These are phyloP conservation scores for Uloborus plumipes DNA, from an alignment of 2,888 invertebrate genomes.

Conservation along the genomic window DNA sequence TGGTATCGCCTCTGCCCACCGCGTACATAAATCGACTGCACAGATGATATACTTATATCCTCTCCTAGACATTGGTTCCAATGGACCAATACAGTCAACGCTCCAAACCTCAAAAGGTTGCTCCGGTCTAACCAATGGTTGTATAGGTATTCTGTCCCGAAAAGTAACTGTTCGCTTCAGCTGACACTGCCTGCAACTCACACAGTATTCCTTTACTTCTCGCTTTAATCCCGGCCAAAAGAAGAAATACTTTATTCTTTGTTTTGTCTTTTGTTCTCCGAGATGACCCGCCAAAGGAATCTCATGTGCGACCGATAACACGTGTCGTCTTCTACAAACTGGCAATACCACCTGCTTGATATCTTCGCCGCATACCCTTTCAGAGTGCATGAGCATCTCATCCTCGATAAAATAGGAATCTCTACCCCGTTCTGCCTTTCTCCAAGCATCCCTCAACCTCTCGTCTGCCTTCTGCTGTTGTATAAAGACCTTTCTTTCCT, in stretches of 20 bases:
- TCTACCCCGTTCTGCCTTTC: background rate
- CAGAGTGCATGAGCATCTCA: background rate
- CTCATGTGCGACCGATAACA: background rate
- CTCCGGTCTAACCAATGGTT: slow-evolving; percentile 6
- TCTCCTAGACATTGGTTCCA: slow-evolving; percentile 2
- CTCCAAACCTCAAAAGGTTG: slow-evolving; percentile 17
- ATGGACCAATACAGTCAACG: slow-evolving; percentile 4
- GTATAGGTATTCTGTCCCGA: slow-evolving; percentile 9
- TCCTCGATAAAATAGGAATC: background rate
- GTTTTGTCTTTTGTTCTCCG: no score
- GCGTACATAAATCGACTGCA: slow-evolving; percentile 1
- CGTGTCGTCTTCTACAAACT: background rate
- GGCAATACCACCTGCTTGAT: background rate
- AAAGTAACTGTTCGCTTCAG: slow-evolving; percentile 1
- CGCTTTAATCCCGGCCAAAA: background rate
- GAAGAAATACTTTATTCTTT: slow-evolving; percentile 15
- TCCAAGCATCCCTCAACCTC: no score
- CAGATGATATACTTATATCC: slow-evolving; percentile 4
- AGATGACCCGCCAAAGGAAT: slow-evolving; percentile 2
- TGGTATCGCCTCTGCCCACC: slow-evolving; percentile 30
- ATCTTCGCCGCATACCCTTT: background rate
- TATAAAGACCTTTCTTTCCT: background rate
- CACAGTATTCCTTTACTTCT: slow-evolving; percentile 2
- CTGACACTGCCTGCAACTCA: slow-evolving; percentile 6
- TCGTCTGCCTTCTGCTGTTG: background rate